Evolutionary conservation across 2,113 vertebrate species (phyloP).

Genomic region (Columba janthina): DNA sequence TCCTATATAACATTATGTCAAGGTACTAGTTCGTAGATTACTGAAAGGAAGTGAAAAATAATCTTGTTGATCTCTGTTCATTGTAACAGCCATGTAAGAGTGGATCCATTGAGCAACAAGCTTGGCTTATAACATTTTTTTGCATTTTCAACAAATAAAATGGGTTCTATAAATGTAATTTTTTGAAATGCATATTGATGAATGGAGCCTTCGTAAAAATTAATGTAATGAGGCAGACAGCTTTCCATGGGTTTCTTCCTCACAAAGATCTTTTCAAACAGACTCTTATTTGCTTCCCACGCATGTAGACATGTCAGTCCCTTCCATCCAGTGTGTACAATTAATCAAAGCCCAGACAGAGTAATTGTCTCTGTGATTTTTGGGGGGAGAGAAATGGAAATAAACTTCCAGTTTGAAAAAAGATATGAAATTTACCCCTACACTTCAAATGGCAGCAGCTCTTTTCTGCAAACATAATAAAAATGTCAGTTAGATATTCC

Average conservation of each 20-base stretch:
- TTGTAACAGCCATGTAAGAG: neutral
- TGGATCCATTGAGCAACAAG: neutral
- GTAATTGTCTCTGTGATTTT: neutral
- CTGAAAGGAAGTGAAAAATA: neutral
- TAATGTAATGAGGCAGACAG: neutral
- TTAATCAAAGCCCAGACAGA: neutral
- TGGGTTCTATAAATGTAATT: neutral
- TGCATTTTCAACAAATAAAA: neutral
- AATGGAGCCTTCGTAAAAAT: neutral
- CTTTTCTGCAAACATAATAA: neutral
- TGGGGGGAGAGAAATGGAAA: neutral
- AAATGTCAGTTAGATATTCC: neutral
- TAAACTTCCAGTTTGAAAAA: neutral
- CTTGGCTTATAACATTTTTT: neutral
- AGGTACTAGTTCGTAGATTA: neutral
- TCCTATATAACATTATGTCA: neutral
- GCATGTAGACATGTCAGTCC: rapidly evolving
- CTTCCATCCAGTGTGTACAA: neutral
- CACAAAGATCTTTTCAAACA: neutral
- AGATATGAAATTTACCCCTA: neutral
- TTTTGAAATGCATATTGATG: neutral
- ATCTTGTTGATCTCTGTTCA: neutral
- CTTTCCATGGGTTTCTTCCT: neutral
- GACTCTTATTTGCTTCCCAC: neutral
- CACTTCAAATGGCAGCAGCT: neutral